Conservation (phyloP, 2,888 invertebrate genomes). For the Sepiola atlantica region DNA sequence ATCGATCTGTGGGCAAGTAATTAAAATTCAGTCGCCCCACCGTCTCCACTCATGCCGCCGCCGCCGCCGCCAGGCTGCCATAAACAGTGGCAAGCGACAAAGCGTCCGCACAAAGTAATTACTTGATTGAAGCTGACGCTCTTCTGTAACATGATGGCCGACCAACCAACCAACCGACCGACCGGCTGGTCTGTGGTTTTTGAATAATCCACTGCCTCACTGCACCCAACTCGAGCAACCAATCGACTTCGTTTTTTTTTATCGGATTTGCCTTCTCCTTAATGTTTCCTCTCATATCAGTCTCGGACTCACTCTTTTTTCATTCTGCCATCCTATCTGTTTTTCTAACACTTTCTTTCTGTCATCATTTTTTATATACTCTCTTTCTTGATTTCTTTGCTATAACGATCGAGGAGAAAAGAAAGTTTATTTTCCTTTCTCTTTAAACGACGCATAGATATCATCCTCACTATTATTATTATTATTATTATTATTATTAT, state of each 20-base stretch:
- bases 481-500: too few species aligned
- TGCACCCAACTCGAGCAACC: constrained; percentile 13
- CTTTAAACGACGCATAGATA: too few species aligned
- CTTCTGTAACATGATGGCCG: constrained; percentile 12
- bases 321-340: neutral
- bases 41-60: neutral
- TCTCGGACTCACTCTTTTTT: neutral
- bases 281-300: neutral
- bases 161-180: constrained; percentile 7
- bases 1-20: constrained; percentile 32
- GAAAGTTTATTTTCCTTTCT: neutral
- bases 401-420: neutral
- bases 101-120: constrained; percentile 32
- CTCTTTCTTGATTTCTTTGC: neutral
- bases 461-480: too few species aligned
- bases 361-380: neutral
- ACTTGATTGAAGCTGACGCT: constrained; percentile 21
- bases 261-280: constrained; percentile 1
- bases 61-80: constrained; percentile 15
- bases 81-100: constrained; percentile 22
- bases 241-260: neutral
- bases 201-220: constrained; percentile 21
- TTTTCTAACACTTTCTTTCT: neutral
- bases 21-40: neutral
- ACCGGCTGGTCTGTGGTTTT: constrained; percentile 8